Evolutionary conservation across 1,140 invertebrate species (phyloP).

Genomic region (Habropoda laboriosa): DNA sequence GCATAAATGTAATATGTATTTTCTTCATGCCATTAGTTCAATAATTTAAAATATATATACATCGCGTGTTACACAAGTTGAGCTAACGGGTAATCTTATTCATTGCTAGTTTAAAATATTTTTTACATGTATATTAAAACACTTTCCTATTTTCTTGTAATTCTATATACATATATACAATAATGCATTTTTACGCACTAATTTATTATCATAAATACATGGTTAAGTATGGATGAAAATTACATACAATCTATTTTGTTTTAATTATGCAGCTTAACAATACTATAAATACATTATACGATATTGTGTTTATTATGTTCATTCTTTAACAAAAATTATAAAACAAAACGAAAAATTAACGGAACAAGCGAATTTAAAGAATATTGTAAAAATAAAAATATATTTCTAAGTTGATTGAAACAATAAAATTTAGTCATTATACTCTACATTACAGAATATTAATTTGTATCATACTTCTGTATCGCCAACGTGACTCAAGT

Average conservation of each 20-base stretch:
- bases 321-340: background rate
- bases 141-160: background rate
- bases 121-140: no score
- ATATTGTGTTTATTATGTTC: background rate
- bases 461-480: background rate
- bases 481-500: background rate
- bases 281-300: no score
- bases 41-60: background rate
- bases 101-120: no score
- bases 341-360: background rate
- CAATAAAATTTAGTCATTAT: background rate
- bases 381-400: background rate
- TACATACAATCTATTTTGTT: no score
- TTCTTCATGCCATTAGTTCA: background rate
- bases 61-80: background rate
- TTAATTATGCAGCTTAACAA: no score
- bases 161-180: background rate
- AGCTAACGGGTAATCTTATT: background rate
- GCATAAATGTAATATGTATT: background rate
- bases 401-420: background rate
- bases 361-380: background rate
- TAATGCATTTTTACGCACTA: background rate
- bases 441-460: background rate
- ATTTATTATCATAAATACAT: background rate
- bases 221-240: no score